Percentiles rank a stretch among this genome's conserved stretches.
These are phyloP conservation scores for Scaeva pyrastri DNA, from an alignment of 2,888 invertebrate genomes.

Conservation along the genomic window DNA sequence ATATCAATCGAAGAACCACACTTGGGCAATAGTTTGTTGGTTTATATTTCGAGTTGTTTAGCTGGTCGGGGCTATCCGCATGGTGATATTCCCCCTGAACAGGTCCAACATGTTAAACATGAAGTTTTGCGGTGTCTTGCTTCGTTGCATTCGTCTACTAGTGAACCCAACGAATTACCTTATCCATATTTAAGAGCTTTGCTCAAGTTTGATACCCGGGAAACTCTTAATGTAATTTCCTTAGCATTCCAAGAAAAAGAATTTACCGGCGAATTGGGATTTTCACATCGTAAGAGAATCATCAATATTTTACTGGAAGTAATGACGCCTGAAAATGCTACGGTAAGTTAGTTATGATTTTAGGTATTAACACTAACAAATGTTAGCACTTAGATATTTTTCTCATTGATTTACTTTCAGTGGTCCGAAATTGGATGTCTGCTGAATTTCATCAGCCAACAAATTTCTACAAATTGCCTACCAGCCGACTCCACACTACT, in stretches of 20 bases:
- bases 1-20: slow-evolving; percentile 84
- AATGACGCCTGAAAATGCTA: slow-evolving; percentile 88
- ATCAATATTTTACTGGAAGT: slow-evolving; percentile 91
- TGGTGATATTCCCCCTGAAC: slow-evolving; percentile 88
- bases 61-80: slow-evolving; percentile 93
- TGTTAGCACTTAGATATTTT: background rate
- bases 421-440: slow-evolving; percentile 86
- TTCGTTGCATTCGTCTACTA: slow-evolving; percentile 88
- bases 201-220: slow-evolving; percentile 92
- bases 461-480: slow-evolving; percentile 85
- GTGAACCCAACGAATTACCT: slow-evolving; percentile 86
- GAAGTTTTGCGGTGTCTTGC: slow-evolving; percentile 89
- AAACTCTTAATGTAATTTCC: slow-evolving; percentile 93
- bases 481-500: slow-evolving; percentile 85
- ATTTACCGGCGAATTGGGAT: slow-evolving; percentile 89
- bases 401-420: slow-evolving; percentile 76
- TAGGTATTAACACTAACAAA: too few relatives aligned
- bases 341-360: slow-evolving; percentile 84
- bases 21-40: slow-evolving; percentile 92
- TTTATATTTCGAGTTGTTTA: slow-evolving; percentile 94
- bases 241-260: slow-evolving; percentile 93
- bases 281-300: slow-evolving; percentile 89
- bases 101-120: slow-evolving; percentile 88
- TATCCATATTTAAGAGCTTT: slow-evolving; percentile 91
- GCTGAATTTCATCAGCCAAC: slow-evolving; percentile 88